These are phyloP conservation scores for Eulemur coronatus DNA, from an alignment of 2,797 vertebrate species.

Conservation along the genomic window DNA sequence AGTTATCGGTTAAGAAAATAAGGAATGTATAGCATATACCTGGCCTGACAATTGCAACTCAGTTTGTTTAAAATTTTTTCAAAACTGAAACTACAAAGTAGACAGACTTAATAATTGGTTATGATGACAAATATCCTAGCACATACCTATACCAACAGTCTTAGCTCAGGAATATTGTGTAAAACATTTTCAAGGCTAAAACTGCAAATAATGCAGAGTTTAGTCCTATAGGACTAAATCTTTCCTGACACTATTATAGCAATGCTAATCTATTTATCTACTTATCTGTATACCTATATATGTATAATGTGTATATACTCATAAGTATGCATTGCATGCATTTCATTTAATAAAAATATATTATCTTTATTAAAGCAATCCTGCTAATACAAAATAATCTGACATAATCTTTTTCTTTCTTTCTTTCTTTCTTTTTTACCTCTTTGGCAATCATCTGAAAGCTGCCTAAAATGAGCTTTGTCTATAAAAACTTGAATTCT, in stretches of 20 bases:
- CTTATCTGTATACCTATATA: background rate
- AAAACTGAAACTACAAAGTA: background rate
- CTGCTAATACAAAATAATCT: background rate
- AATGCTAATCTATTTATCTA: background rate
- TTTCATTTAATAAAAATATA: background rate
- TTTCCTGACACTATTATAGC: background rate
- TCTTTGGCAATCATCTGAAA: background rate
- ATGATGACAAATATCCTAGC: background rate
- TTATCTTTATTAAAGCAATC: background rate
- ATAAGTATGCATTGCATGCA: background rate
- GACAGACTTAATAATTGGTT: background rate
- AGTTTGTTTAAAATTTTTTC: background rate
- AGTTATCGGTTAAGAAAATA: background rate
- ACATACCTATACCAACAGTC: background rate
- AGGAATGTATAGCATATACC: background rate
- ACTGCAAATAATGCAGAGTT: background rate
- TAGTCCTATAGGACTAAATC: background rate
- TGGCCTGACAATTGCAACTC: background rate
- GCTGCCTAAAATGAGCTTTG: background rate
- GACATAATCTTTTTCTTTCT: background rate
- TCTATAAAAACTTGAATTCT: background rate
- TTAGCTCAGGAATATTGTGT: background rate
- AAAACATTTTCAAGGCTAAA: background rate
- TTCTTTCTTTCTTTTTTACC: background rate
- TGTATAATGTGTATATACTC: background rate